Evolutionary conservation across 2,113 vertebrate genomes (phyloP).

Genomic region (Craseonycteris thonglongyai): DNA sequence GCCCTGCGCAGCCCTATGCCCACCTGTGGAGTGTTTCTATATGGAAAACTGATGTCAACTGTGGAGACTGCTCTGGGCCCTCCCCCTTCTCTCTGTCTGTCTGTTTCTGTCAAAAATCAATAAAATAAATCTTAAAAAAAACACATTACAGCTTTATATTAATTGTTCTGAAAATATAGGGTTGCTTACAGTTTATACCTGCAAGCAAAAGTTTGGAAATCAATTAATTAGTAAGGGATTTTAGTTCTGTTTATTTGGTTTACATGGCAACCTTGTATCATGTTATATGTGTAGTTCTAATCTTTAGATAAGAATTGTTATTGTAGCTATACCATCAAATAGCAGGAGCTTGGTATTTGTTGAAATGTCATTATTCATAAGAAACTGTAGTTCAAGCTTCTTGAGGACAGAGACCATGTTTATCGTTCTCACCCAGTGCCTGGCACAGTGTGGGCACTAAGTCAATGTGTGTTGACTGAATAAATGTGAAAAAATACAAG

Average conservation of each 20-base stretch:
- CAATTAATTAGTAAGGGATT: background rate
- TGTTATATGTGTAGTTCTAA: background rate
- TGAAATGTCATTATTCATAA: background rate
- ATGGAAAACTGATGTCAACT: too few relatives aligned
- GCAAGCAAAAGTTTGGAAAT: background rate
- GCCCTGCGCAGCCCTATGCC: too few relatives aligned
- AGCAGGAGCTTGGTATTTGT: background rate
- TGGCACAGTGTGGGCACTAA: background rate
- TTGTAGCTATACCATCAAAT: background rate
- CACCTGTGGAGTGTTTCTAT: too few relatives aligned
- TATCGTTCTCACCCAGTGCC: background rate
- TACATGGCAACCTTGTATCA: background rate
- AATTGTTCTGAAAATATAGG: background rate
- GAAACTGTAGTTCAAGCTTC: background rate
- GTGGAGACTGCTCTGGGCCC: too few relatives aligned
- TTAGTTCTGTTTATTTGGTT: background rate
- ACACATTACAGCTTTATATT: background rate
- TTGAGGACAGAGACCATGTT: background rate
- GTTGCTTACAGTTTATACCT: background rate
- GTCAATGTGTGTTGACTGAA: background rate
- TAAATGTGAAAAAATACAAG: background rate
- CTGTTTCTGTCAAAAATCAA: too few relatives aligned
- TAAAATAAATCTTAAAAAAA: too few relatives aligned
- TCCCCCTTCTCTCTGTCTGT: too few relatives aligned
- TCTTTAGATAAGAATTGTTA: slow-evolving; percentile 7